Evolutionary conservation across 2,113 vertebrate species (phyloP).

Genomic region (Erythrolamprus reginae): DNA sequence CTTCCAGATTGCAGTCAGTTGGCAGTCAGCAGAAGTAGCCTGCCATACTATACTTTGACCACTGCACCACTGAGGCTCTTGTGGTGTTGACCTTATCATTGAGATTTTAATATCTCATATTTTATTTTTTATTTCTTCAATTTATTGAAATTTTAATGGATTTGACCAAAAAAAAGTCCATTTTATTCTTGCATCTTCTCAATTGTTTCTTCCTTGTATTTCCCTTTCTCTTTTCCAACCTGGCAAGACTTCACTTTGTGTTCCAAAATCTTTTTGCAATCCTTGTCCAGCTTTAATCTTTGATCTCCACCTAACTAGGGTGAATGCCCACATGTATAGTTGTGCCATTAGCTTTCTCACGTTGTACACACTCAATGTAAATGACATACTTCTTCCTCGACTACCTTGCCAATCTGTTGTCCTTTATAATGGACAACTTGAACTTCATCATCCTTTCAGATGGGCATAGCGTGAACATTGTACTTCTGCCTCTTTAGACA

Average conservation of each 20-base stretch:
- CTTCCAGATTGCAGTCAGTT: no score
- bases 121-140: no score
- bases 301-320: conserved; percentile 94
- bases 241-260: no score
- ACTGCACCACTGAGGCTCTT: not conserved
- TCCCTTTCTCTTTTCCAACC: no score
- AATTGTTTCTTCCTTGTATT: no score
- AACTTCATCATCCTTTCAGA: conserved; percentile 90
- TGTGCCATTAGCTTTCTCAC: conserved; percentile 90
- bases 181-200: no score
- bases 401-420: conserved; percentile 92
- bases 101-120: not conserved
- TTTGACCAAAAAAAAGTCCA: no score
- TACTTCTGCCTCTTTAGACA: conserved; percentile 93
- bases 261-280: no score
- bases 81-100: not conserved
- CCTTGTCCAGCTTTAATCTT: no score
- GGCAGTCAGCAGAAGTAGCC: no score
- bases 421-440: conserved; percentile 97
- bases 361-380: conserved; percentile 91
- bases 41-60: no score
- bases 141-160: no score
- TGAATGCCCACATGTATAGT: conserved; percentile 91
- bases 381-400: conserved; percentile 93
- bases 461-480: conserved; percentile 90